phyloP scores from a whole-genome alignment of 2,797 vertebrate species.

The Spinibarbus caldwelli region DNA sequence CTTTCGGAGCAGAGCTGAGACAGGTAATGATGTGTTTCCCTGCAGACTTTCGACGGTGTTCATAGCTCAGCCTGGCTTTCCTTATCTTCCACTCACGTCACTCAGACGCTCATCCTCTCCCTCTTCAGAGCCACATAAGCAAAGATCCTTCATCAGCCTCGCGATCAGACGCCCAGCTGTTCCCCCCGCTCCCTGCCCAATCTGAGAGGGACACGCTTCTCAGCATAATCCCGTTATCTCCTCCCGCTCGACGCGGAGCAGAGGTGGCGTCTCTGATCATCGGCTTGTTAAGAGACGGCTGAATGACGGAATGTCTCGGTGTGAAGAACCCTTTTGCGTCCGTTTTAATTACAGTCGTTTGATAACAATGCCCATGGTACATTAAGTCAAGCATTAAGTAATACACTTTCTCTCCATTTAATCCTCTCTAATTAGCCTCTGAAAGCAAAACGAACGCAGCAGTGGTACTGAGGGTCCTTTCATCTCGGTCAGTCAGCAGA shows the following conservation, averaged over 20 bases:
- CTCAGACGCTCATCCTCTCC: conserved; percentile 46
- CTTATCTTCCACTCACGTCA: conserved; percentile 71
- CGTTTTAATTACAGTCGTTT: conserved; percentile 58
- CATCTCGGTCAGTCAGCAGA: conserved; percentile 22
- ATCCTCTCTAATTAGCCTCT: conserved; percentile 60
- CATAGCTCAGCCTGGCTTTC: conserved; percentile 52
- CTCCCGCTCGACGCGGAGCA: conserved; percentile 20
- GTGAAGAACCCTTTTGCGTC: conserved; percentile 49
- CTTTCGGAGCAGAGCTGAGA: neutral
- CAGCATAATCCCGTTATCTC: conserved; percentile 38
- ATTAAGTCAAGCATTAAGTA: conserved; percentile 61
- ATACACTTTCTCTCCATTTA: conserved; percentile 60
- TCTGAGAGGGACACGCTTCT: conserved; percentile 25
- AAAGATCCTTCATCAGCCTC: conserved; percentile 20
- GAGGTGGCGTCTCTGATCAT: conserved; percentile 43
- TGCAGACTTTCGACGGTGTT: neutral
- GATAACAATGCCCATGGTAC: conserved; percentile 57
- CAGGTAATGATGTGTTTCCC: neutral
- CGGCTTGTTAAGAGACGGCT: conserved; percentile 42
- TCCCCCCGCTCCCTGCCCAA: conserved; percentile 12
- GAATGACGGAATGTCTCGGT: conserved; percentile 44
- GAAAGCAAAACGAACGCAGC: conserved; percentile 35
- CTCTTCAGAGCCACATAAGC: conserved; percentile 3
- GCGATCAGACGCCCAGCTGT: conserved; percentile 5
- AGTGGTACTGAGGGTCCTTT: conserved; percentile 43